A percentile compares a stretch with the other conserved stretches of the same genome.
phyloP scores from a whole-genome alignment of 1,140 invertebrate genomes.

The Musca domestica region DNA sequence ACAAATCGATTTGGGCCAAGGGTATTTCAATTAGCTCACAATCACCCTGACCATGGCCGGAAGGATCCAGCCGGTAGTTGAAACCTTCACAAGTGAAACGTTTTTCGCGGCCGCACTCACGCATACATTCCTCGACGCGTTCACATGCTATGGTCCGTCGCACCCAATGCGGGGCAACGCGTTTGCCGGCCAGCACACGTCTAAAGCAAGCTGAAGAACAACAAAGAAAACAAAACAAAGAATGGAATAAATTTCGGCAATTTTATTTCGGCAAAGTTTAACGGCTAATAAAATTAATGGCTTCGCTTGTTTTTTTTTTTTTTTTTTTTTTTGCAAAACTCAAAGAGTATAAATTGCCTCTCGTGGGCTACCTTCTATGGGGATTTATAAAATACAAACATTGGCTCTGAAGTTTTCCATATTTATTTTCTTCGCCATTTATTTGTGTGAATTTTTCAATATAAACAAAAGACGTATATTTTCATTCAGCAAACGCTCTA shows the following conservation, averaged over 20 bases:
- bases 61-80: conserved; percentile 69
- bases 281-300: too few relatives aligned
- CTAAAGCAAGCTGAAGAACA: conserved; percentile 68
- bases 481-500: too few relatives aligned
- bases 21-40: conserved; percentile 73
- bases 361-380: too few relatives aligned
- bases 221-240: background rate
- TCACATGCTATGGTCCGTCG: conserved; percentile 67
- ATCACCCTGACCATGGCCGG: conserved; percentile 63
- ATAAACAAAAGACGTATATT: too few relatives aligned
- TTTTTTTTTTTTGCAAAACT: too few relatives aligned
- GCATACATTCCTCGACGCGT: conserved; percentile 69
- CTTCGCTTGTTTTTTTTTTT: too few relatives aligned
- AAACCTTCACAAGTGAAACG: conserved; percentile 77
- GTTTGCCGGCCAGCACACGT: conserved; percentile 66
- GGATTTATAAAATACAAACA: too few relatives aligned
- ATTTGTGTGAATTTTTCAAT: too few relatives aligned
- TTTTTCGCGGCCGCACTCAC: conserved; percentile 71
- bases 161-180: conserved; percentile 65
- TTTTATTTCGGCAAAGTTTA: too few relatives aligned
- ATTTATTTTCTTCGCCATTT: too few relatives aligned
- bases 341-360: too few relatives aligned
- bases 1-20: conserved; percentile 63
- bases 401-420: too few relatives aligned
- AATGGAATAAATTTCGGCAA: background rate